These are phyloP conservation scores for Volucella zonaria DNA, from an alignment of 2,888 invertebrate species.

Conservation along the genomic window DNA sequence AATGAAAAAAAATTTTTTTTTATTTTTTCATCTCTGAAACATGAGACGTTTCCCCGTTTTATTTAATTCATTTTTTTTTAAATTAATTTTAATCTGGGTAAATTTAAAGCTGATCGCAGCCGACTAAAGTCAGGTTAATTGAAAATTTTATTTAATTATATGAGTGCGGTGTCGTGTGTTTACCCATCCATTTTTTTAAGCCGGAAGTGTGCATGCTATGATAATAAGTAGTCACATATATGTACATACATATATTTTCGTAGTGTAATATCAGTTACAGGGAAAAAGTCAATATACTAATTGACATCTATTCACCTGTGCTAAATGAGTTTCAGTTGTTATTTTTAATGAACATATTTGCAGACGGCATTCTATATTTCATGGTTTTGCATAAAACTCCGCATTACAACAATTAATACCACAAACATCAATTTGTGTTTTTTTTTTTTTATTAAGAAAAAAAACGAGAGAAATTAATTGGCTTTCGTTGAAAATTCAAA, in stretches of 20 bases:
- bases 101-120: conserved; percentile 46
- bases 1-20: too few relatives aligned
- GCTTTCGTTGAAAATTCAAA: too few relatives aligned
- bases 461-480: too few relatives aligned
- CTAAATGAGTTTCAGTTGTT: conserved; percentile 41
- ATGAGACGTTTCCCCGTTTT: too few relatives aligned
- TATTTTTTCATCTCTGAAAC: too few relatives aligned
- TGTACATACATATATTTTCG: too few relatives aligned
- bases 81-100: conserved; percentile 60
- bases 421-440: background rate
- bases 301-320: conserved; percentile 42
- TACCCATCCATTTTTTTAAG: background rate
- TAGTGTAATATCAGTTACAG: background rate
- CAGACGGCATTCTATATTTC: background rate
- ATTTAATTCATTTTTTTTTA: background rate
- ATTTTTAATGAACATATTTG: conserved; percentile 44
- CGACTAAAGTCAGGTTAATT: conserved; percentile 52
- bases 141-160: conserved; percentile 61
- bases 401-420: too few relatives aligned
- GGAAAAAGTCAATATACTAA: conserved; percentile 10
- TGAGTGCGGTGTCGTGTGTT: background rate
- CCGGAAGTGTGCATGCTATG: conserved; percentile 16
- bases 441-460: background rate
- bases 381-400: conserved; percentile 1
- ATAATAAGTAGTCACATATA: too few relatives aligned